Evolutionary conservation across 2,113 vertebrate genomes (phyloP).

Genomic region (Phrynosoma blainvillii): DNA sequence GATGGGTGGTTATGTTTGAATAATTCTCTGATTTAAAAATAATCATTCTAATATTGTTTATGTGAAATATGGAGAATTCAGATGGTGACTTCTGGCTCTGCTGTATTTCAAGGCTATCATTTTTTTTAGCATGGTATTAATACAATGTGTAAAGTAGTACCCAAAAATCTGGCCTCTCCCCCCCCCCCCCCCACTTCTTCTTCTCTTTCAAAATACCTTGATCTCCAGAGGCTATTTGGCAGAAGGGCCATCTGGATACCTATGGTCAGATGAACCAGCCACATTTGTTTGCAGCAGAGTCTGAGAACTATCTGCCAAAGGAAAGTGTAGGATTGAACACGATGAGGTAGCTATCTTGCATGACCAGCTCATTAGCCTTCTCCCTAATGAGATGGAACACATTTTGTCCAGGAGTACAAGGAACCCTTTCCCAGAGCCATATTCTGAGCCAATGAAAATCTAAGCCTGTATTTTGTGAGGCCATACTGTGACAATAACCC

Average conservation of each 20-base stretch:
- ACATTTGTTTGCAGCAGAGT: constrained; percentile 42
- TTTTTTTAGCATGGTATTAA: neutral
- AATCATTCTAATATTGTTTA: neutral
- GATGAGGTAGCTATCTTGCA: constrained; percentile 11
- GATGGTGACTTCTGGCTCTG: neutral
- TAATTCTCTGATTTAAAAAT: constrained; percentile 6
- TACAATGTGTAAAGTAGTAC: neutral
- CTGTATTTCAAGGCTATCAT: neutral
- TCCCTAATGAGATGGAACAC: constrained; percentile 55
- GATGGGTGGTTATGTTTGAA: neutral
- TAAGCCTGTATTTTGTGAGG: constrained; percentile 14
- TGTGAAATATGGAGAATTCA: neutral
- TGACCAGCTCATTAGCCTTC: constrained; percentile 39
- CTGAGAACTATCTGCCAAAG: constrained; percentile 30
- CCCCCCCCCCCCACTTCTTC: too few species aligned
- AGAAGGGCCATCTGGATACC: constrained; percentile 47
- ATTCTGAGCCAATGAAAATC: constrained; percentile 28
- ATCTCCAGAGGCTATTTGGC: constrained; percentile 2
- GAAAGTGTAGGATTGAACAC: constrained; percentile 23
- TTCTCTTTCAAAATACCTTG: neutral
- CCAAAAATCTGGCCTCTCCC: neutral
- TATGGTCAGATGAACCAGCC: constrained; percentile 37
- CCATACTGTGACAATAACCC: constrained; percentile 11
- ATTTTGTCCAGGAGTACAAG: constrained; percentile 39
- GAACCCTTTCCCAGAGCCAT: constrained; percentile 32